Percentiles rank a stretch among this genome's conserved stretches.
These are phyloP conservation scores for Zaprionus inermis DNA, from an alignment of 1,140 invertebrate genomes.

Conservation along the genomic window DNA sequence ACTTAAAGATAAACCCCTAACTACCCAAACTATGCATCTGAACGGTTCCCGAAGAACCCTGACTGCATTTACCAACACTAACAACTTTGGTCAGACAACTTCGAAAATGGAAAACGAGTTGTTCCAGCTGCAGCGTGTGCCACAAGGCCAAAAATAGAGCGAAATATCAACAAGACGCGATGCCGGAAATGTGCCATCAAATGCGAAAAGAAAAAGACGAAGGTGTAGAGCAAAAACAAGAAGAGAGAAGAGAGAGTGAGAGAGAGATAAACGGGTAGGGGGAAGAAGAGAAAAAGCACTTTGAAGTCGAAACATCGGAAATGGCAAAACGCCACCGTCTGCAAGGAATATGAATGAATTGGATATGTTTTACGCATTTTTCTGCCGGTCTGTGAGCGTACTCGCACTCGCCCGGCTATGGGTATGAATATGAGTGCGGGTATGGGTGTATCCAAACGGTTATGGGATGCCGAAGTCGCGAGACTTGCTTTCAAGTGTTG, in stretches of 20 bases:
- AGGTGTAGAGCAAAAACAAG: neutral
- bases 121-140: slow-evolving; percentile 15
- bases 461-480: slow-evolving; percentile 24
- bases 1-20: too few relatives aligned
- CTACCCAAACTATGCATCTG: too few relatives aligned
- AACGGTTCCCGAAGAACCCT: too few relatives aligned
- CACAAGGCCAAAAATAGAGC: slow-evolving; percentile 47
- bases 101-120: neutral
- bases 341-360: neutral
- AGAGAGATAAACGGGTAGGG: neutral
- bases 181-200: slow-evolving; percentile 54
- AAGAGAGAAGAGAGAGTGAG: neutral
- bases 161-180: slow-evolving; percentile 30
- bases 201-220: slow-evolving; percentile 23
- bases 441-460: slow-evolving; percentile 9
- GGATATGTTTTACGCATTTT: neutral
- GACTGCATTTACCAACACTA: neutral
- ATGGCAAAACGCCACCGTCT: slow-evolving; percentile 42
- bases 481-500: slow-evolving; percentile 42
- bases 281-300: slow-evolving; percentile 18
- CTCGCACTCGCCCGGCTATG: neutral
- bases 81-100: slow-evolving; percentile 4
- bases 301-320: slow-evolving; percentile 47
- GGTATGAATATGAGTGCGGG: neutral
- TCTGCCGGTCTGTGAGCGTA: neutral